A percentile compares a stretch with the other conserved stretches of the same genome.
Conservation (phyloP, 2,888 invertebrate genomes). For the Stictocephala bisonia region DNA sequence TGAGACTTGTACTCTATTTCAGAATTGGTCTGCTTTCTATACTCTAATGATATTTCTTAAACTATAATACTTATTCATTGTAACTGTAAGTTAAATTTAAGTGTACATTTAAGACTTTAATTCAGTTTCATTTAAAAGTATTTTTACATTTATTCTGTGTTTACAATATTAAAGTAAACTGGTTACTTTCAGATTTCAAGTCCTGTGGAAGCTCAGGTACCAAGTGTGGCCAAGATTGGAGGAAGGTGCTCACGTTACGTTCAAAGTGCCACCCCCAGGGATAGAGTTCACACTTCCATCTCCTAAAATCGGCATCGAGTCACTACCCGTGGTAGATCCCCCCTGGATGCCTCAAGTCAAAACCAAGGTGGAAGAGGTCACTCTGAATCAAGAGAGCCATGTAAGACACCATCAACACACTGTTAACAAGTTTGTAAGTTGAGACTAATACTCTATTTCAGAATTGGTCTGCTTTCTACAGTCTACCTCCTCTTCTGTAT, state of each 20-base stretch:
- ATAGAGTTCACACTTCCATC: slow-evolving; percentile 99
- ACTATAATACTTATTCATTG: no score
- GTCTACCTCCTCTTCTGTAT: not conserved
- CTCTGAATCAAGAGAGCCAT: slow-evolving; percentile 96
- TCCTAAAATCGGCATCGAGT: slow-evolving; percentile 97
- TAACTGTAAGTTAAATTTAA: no score
- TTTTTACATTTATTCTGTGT: not conserved
- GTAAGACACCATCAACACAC: slow-evolving; percentile 67
- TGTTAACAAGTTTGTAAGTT: slow-evolving; percentile 40
- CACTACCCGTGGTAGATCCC: slow-evolving; percentile 94
- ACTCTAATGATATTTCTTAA: no score
- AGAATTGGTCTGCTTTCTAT: no score
- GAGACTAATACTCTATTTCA: slow-evolving; percentile 27
- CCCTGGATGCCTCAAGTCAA: slow-evolving; percentile 99
- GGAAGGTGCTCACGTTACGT: slow-evolving; percentile 93
- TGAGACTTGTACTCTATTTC: no score
- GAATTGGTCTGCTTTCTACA: slow-evolving; percentile 34
- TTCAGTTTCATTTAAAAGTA: no score
- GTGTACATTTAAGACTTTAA: no score
- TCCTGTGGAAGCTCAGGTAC: slow-evolving; percentile 95
- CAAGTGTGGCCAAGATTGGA: slow-evolving; percentile 99
- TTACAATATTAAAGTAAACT: not conserved
- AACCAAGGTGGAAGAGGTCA: slow-evolving; percentile 98
- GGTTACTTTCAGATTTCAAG: slow-evolving; percentile 77
- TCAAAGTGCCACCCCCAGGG: slow-evolving; percentile 98